Evolutionary conservation across 2,113 vertebrate species (phyloP).

Genomic region (Sporophila hypoxantha): DNA sequence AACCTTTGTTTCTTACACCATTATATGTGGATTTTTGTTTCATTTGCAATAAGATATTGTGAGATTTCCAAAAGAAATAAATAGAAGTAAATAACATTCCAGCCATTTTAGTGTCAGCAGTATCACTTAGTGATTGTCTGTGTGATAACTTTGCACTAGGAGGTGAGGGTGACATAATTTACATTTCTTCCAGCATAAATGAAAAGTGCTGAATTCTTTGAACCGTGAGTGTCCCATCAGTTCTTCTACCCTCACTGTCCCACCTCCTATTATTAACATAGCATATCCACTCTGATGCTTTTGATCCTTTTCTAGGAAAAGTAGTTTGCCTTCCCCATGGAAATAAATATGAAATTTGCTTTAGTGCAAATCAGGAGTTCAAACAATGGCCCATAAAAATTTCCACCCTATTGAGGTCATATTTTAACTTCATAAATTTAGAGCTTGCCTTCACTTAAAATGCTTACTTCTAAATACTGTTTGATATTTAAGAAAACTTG

Average conservation of each 20-base stretch:
- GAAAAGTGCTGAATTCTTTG: conserved; percentile 62
- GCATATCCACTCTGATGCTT: conserved; percentile 45
- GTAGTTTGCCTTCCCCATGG: conserved; percentile 66
- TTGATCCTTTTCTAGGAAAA: conserved; percentile 57
- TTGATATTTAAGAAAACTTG: conserved; percentile 35
- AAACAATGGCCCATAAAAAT: conserved; percentile 38
- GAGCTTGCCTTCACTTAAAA: conserved; percentile 58
- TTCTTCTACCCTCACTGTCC: conserved; percentile 44
- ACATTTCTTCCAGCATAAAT: conserved; percentile 64
- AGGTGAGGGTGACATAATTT: conserved; percentile 63
- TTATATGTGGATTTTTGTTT: conserved; percentile 20
- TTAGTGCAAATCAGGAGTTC: conserved; percentile 59
- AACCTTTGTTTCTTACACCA: conserved; percentile 47
- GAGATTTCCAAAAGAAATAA: conserved; percentile 51
- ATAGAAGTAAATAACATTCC: conserved; percentile 54
- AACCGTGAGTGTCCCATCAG: conserved; percentile 59
- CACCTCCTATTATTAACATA: conserved; percentile 65
- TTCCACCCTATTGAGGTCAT: conserved; percentile 22
- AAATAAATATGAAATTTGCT: conserved; percentile 62
- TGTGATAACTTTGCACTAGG: conserved; percentile 67
- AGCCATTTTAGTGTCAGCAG: conserved; percentile 61
- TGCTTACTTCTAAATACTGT: conserved; percentile 2
- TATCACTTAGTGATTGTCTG: conserved; percentile 34
- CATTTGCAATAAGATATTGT: conserved; percentile 36
- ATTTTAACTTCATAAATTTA: conserved; percentile 42